phyloP scores from a whole-genome alignment of 2,888 invertebrate species.

The Poecilobothrus nobilitatus region DNA sequence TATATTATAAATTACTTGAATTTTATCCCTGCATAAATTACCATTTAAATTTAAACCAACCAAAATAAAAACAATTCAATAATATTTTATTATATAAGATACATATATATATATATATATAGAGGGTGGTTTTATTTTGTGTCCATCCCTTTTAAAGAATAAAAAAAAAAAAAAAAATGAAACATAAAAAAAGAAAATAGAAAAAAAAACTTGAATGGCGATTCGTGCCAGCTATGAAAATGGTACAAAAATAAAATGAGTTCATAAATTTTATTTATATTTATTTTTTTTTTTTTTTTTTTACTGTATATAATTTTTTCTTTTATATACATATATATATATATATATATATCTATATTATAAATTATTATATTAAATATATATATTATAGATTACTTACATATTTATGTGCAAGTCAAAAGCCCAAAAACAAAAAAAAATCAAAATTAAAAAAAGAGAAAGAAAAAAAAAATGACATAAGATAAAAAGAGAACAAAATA shows the following conservation, averaged over 20 bases:
- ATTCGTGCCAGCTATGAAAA: slow-evolving; percentile 21
- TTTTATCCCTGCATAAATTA: too few species aligned
- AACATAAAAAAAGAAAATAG: neutral
- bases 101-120: neutral
- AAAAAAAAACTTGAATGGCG: slow-evolving; percentile 22
- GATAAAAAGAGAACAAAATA: neutral
- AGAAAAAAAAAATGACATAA: neutral
- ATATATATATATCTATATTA: neutral
- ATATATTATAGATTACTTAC: neutral
- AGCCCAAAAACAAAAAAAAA: slow-evolving; percentile 2
- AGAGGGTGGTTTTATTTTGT: slow-evolving; percentile 23
- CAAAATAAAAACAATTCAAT: neutral
- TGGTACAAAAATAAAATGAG: slow-evolving; percentile 22
- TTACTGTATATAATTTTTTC: too few species aligned
- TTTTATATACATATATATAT: neutral
- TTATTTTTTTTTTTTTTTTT: neutral
- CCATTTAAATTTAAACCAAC: too few species aligned
- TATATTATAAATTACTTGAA: neutral
- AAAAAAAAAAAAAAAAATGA: neutral
- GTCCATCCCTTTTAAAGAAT: slow-evolving; percentile 21
- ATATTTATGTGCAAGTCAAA: neutral
- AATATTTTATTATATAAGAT: neutral
- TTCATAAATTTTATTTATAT: slow-evolving; percentile 22
- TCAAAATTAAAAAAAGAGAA: neutral
- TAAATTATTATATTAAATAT: neutral